Evolutionary conservation across 2,113 vertebrate species (phyloP).

Genomic region (Megalops atlanticus): DNA sequence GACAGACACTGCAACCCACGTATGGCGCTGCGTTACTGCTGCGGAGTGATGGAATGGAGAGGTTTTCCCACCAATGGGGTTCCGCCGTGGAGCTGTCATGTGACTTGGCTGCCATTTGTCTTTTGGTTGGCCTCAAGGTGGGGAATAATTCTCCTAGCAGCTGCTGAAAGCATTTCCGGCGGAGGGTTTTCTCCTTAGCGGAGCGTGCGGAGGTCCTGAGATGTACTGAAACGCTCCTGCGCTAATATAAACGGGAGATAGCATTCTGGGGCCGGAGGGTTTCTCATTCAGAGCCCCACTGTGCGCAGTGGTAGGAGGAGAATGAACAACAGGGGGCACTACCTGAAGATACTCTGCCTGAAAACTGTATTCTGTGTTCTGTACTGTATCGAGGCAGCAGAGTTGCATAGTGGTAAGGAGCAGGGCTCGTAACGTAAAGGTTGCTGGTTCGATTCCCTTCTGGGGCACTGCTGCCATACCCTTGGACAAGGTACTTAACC

Average conservation of each 20-base stretch:
- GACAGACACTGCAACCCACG: no score
- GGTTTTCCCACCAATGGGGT: conserved; percentile 48
- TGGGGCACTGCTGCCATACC: no score
- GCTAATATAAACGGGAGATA: conserved; percentile 14
- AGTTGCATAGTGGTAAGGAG: no score
- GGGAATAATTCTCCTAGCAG: conserved; percentile 74
- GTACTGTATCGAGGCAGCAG: no score
- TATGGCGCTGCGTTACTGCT: conserved; percentile 50
- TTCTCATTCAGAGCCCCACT: not conserved
- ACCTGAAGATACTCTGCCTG: not conserved
- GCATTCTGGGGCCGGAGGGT: not conserved
- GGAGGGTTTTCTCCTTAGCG: conserved; percentile 52
- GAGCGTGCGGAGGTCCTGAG: conserved; percentile 44
- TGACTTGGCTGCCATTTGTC: conserved; percentile 69
- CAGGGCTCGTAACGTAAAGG: no score
- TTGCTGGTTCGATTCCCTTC: no score
- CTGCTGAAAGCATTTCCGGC: conserved; percentile 73
- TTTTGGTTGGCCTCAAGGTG: conserved; percentile 70
- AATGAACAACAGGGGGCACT: conserved; percentile 27
- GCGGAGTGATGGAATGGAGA: conserved; percentile 44
- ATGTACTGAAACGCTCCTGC: conserved; percentile 20
- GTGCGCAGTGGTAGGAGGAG: not conserved
- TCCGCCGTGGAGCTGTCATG: conserved; percentile 46
- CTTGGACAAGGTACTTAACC: no score
- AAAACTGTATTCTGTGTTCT: no score